Evolutionary conservation across 2,888 invertebrate species (phyloP).

Genomic region (Syritta pipiens): DNA sequence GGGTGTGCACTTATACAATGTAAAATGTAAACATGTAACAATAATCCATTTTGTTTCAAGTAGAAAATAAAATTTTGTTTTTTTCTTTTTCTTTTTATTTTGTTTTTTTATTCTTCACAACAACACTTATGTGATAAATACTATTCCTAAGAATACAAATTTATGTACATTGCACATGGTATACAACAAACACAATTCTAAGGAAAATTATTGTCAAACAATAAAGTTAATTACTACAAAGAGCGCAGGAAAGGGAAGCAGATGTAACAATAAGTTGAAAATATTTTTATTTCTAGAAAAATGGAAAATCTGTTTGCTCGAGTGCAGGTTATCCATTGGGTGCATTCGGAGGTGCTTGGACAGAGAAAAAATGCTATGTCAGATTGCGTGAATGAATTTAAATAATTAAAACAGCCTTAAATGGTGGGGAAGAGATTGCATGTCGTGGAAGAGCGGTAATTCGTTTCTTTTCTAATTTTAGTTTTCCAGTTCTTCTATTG

Average conservation of each 20-base stretch:
- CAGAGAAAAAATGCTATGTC: too few species aligned
- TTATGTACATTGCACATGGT: slow-evolving; percentile 29
- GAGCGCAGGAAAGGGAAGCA: not conserved
- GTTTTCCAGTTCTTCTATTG: too few species aligned
- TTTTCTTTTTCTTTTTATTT: not conserved
- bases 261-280: too few species aligned
- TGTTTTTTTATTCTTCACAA: slow-evolving; percentile 10
- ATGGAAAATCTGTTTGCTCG: too few species aligned
- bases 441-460: too few species aligned
- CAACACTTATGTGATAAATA: slow-evolving; percentile 31
- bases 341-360: too few species aligned
- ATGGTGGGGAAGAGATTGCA: too few species aligned
- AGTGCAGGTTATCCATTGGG: too few species aligned
- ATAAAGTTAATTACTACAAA: slow-evolving; percentile 14
- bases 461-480: too few species aligned
- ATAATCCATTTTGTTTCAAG: slow-evolving; percentile 17
- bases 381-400: too few species aligned
- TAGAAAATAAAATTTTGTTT: slow-evolving; percentile 22
- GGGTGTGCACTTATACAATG: slow-evolving; percentile 37
- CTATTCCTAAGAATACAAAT: slow-evolving; percentile 10
- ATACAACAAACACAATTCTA: slow-evolving; percentile 20
- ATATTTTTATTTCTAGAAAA: too few species aligned
- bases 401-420: too few species aligned
- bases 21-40: slow-evolving; percentile 40
- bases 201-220: slow-evolving; percentile 48